These are phyloP conservation scores for Vannuccia rotundouncinata DNA, from an alignment of 2,888 invertebrate species.

Conservation along the genomic window DNA sequence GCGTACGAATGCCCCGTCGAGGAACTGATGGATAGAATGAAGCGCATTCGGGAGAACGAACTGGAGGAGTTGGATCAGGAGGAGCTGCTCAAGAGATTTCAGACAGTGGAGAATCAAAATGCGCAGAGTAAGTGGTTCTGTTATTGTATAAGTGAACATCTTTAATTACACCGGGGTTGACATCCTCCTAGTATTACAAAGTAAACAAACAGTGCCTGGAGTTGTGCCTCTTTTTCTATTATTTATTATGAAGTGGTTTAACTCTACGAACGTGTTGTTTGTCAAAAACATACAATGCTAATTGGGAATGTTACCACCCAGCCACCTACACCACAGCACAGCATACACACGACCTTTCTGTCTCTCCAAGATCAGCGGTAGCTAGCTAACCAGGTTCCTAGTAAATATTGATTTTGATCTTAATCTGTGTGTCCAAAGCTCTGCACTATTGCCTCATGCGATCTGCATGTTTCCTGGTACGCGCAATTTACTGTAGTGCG, in stretches of 20 bases:
- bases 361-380: background rate
- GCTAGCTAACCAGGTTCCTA: background rate
- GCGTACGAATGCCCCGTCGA: background rate
- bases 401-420: background rate
- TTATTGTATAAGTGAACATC: too few relatives aligned
- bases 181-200: too few relatives aligned
- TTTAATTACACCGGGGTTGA: too few relatives aligned
- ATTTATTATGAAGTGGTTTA: background rate
- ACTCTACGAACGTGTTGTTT: background rate
- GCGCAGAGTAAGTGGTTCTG: slow-evolving; percentile 13
- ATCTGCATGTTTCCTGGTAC: too few relatives aligned
- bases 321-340: too few relatives aligned
- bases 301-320: background rate
- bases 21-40: slow-evolving; percentile 23
- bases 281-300: background rate
- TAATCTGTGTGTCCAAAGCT: too few relatives aligned
- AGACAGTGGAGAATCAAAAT: slow-evolving; percentile 9
- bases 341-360: background rate
- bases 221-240: too few relatives aligned
- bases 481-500: too few relatives aligned
- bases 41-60: background rate
- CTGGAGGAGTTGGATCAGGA: background rate
- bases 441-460: too few relatives aligned
- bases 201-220: too few relatives aligned
- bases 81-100: background rate